Evolutionary conservation across 2,113 vertebrate species (phyloP).

Genomic region (Prinia subflava): DNA sequence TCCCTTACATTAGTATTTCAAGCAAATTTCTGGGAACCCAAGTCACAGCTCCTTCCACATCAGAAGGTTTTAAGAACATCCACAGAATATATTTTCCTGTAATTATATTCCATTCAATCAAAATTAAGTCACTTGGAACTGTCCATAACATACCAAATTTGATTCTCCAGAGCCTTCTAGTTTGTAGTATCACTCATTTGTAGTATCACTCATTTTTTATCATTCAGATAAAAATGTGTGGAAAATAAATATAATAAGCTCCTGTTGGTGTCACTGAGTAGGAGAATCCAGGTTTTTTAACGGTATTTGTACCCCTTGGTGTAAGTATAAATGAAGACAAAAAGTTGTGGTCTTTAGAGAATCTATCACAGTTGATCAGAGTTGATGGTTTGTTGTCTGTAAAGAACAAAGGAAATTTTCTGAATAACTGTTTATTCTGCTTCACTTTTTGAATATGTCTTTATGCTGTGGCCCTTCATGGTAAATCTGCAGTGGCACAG

Average conservation of each 20-base stretch:
- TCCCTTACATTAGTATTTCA: background rate
- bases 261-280: background rate
- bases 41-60: background rate
- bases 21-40: background rate
- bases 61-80: background rate
- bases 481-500: background rate
- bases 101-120: accelerated
- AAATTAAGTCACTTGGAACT: background rate
- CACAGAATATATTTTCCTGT: background rate
- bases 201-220: background rate
- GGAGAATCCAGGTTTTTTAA: background rate
- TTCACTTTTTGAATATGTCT: background rate
- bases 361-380: background rate
- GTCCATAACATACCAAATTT: background rate
- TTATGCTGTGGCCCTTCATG: background rate
- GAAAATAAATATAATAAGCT: background rate
- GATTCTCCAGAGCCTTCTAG: background rate
- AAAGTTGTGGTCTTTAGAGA: background rate
- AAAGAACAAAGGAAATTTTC: background rate
- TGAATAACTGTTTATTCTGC: background rate
- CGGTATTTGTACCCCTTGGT: background rate
- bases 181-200: background rate
- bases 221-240: background rate
- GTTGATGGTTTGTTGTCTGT: background rate
- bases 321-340: background rate